phyloP scores from a whole-genome alignment of 2,113 vertebrate species.

The Calidris pygmaea region DNA sequence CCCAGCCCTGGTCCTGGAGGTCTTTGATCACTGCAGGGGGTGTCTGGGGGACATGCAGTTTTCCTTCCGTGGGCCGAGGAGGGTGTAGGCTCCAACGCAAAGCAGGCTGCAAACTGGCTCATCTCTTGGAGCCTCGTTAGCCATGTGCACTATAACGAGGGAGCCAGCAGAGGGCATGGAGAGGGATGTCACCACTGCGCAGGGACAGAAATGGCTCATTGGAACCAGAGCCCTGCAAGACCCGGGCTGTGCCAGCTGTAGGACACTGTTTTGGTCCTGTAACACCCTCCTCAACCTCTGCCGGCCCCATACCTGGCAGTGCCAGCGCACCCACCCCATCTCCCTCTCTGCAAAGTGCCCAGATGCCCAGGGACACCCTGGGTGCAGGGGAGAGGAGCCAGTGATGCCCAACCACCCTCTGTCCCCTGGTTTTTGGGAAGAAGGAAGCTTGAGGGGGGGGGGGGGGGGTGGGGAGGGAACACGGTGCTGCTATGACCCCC shows the following conservation, averaged over 20 bases:
- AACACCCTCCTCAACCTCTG: not conserved
- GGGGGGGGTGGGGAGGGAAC: not conserved
- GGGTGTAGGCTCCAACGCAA: not conserved
- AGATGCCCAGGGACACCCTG: fast-evolving
- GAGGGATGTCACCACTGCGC: not conserved
- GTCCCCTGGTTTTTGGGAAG: fast-evolving
- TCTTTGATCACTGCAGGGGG: fast-evolving
- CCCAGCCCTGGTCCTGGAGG: not conserved
- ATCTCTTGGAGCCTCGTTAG: not conserved
- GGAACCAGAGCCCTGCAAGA: not conserved
- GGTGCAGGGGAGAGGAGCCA: not conserved
- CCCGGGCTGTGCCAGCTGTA: not conserved
- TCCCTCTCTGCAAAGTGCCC: not conserved
- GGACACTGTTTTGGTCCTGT: not conserved
- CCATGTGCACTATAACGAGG: not conserved
- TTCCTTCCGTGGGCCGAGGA: not conserved
- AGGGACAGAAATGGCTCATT: not conserved
- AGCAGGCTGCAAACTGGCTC: not conserved
- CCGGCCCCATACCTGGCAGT: not conserved
- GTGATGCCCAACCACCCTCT: too few species aligned
- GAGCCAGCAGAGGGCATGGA: not conserved
- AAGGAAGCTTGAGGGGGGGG: fast-evolving
- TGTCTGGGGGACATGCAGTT: not conserved
- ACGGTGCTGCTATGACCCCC: fast-evolving
- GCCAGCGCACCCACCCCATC: not conserved